Conservation (phyloP, 2,797 vertebrate species). For the Microctenopoma lineatum region DNA sequence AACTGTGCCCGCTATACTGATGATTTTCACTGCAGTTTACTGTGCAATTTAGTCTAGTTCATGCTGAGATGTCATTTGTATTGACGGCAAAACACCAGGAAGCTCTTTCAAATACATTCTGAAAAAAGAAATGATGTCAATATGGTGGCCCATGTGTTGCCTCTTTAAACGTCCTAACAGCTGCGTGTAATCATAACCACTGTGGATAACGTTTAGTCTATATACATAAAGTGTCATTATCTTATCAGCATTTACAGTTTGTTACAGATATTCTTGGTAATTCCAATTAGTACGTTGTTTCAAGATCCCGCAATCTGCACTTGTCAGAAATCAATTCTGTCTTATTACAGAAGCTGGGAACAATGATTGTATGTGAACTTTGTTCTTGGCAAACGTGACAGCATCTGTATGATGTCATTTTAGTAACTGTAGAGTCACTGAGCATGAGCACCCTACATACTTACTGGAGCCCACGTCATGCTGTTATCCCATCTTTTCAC, state of each 20-base stretch:
- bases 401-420: neutral
- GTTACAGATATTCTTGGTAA: neutral
- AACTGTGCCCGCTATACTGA: neutral
- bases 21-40: neutral
- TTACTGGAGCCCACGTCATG: neutral
- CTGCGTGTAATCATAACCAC: neutral
- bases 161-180: neutral
- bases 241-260: conserved; percentile 6
- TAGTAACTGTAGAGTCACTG: neutral
- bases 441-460: neutral
- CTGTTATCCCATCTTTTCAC: neutral
- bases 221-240: neutral
- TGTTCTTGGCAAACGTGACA: conserved; percentile 2
- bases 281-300: conserved; percentile 26
- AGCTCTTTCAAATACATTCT: conserved; percentile 3
- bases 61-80: conserved; percentile 8
- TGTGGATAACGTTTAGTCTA: conserved; percentile 4
- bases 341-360: neutral
- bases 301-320: conserved; percentile 3
- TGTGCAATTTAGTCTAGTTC: neutral
- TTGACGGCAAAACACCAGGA: conserved; percentile 17
- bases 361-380: conserved; percentile 18
- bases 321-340: conserved; percentile 4
- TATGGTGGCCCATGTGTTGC: conserved; percentile 3
- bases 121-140: neutral